Percentiles rank a stretch among this genome's conserved stretches.
These are phyloP conservation scores for Panonychus citri DNA, from an alignment of 1,140 invertebrate genomes.

Conservation along the genomic window DNA sequence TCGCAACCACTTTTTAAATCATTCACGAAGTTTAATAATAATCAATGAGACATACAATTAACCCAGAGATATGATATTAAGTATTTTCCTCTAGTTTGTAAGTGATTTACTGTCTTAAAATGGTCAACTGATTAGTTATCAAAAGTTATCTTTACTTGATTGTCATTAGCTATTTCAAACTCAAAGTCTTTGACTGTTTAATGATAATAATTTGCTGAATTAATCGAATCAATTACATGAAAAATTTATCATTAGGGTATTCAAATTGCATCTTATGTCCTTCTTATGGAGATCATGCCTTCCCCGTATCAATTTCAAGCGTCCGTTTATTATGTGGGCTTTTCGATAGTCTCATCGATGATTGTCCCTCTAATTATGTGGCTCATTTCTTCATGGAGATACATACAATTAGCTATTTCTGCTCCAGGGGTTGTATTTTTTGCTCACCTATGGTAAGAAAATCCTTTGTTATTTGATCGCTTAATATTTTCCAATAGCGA, in stretches of 20 bases:
- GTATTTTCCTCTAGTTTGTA: too few species aligned
- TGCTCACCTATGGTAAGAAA: conserved; percentile 21
- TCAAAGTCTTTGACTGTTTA: too few species aligned
- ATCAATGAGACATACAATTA: too few species aligned
- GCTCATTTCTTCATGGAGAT: conserved; percentile 26
- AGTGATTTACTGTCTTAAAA: too few species aligned
- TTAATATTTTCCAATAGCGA: too few species aligned
- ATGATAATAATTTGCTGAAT: neutral
- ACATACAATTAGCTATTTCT: conserved; percentile 24
- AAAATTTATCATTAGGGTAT: conserved; percentile 15
- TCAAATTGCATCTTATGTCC: conserved; percentile 20
- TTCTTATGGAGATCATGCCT: conserved; percentile 30
- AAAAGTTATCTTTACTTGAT: too few species aligned
- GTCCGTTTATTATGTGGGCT: conserved; percentile 17
- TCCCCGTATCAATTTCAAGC: conserved; percentile 25
- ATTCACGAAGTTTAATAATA: too few species aligned
- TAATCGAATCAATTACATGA: neutral
- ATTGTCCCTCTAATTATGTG: conserved; percentile 10
- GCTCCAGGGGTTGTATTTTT: conserved; percentile 25
- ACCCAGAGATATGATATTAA: too few species aligned
- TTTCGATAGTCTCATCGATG: neutral
- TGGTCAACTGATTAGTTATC: too few species aligned
- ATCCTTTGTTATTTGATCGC: neutral
- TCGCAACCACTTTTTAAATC: too few species aligned
- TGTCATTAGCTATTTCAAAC: too few species aligned